Evolutionary conservation across 2,797 vertebrate genomes (phyloP).

Genomic region (Diplodus puntazzo): DNA sequence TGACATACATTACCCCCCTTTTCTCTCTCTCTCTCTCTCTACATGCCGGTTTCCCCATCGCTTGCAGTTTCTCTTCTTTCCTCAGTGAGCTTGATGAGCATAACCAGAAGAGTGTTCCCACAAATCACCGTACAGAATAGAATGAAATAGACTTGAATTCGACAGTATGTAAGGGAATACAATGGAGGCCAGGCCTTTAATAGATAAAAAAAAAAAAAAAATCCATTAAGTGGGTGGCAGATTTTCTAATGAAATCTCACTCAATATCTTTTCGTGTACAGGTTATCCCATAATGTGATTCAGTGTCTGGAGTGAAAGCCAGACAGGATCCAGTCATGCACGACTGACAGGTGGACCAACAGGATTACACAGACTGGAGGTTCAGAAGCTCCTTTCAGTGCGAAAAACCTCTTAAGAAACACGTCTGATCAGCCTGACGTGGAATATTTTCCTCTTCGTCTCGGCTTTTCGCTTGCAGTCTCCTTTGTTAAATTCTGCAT

Average conservation of each 20-base stretch:
- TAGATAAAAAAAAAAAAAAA: conserved; percentile 10
- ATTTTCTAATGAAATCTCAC: conserved; percentile 27
- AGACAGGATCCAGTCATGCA: conserved; percentile 11
- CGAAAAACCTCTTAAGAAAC: conserved; percentile 28
- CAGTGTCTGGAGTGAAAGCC: conserved; percentile 15
- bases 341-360: conserved; percentile 40
- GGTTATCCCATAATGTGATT: conserved; percentile 40
- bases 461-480: too few species aligned
- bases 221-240: conserved; percentile 11
- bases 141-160: background rate
- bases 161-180: background rate
- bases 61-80: conserved; percentile 47
- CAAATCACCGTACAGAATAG: background rate
- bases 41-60: background rate
- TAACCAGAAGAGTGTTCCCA: conserved; percentile 20
- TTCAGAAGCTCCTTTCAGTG: conserved; percentile 29
- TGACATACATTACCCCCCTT: conserved; percentile 22
- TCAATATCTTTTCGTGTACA: conserved; percentile 8
- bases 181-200: background rate
- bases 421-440: conserved; percentile 18
- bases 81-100: conserved; percentile 33
- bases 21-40: background rate
- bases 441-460: conserved; percentile 9
- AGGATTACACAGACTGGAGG: conserved; percentile 53
- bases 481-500: background rate